A percentile compares a stretch with the other conserved stretches of the same genome.
Conservation (phyloP, 2,888 invertebrate species). For the Drosophila melanocephala region DNA sequence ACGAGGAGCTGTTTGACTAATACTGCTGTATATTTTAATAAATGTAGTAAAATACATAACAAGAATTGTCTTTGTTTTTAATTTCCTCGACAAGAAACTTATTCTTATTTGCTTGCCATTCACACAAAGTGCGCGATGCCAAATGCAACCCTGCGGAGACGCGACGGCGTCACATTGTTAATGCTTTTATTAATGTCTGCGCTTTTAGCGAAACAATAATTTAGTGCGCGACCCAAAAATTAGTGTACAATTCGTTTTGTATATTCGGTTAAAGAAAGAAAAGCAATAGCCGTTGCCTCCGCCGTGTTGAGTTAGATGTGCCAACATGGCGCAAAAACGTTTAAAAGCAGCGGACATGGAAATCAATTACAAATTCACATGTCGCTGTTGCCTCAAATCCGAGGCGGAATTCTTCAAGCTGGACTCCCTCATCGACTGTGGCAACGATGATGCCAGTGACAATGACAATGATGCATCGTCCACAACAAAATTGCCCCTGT, state of each 20-base stretch:
- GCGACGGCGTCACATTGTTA: conserved; percentile 49
- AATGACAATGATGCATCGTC: conserved; percentile 27
- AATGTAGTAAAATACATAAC: background rate
- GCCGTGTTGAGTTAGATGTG: conserved; percentile 23
- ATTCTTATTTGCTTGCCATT: conserved; percentile 18
- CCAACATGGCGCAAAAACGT: conserved; percentile 54
- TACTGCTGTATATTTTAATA: background rate
- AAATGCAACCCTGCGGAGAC: conserved; percentile 29
- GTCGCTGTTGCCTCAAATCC: conserved; percentile 81
- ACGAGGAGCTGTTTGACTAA: background rate
- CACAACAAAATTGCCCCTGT: conserved; percentile 56
- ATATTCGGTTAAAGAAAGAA: conserved; percentile 2
- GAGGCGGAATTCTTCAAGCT: conserved; percentile 77
- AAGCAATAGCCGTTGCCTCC: conserved; percentile 10
- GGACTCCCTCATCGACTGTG: conserved; percentile 60
- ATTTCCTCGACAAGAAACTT: background rate
- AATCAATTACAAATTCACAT: conserved; percentile 70
- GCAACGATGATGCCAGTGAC: background rate
- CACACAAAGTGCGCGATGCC: conserved; percentile 14
- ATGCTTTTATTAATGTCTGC: conserved; percentile 46
- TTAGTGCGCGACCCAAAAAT: conserved; percentile 16
- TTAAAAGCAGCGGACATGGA: conserved; percentile 42
- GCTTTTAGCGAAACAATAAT: conserved; percentile 39
- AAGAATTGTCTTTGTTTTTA: background rate
- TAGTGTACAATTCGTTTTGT: conserved; percentile 26